Percentiles rank a stretch among this genome's conserved stretches.
Conservation (phyloP, 2,888 invertebrate genomes). For the Mactromeris polynyma region DNA sequence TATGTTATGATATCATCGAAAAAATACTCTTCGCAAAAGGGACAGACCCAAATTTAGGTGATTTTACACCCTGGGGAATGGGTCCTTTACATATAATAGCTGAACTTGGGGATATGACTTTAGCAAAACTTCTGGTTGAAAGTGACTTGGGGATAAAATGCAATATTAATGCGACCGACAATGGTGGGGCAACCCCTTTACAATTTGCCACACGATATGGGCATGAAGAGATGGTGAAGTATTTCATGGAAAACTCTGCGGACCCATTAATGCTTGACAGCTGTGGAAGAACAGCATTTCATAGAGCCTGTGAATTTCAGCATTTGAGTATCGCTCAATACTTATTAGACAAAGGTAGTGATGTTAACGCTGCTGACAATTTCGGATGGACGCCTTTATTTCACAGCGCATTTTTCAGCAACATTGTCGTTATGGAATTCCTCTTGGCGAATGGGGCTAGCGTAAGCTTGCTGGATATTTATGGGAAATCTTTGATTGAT, state of each 20-base stretch:
- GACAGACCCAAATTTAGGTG: slow-evolving; percentile 54
- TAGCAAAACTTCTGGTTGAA: slow-evolving; percentile 47
- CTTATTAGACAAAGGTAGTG: slow-evolving; percentile 51
- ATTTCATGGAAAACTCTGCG: slow-evolving; percentile 49
- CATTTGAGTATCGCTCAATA: slow-evolving; percentile 45
- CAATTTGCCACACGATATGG: slow-evolving; percentile 60
- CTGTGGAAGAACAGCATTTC: slow-evolving; percentile 59
- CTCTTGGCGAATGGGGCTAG: slow-evolving; percentile 54
- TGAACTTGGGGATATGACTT: slow-evolving; percentile 34
- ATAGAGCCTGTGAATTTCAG: slow-evolving; percentile 59
- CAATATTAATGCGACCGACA: slow-evolving; percentile 55
- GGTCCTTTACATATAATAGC: slow-evolving; percentile 59
- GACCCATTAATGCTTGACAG: slow-evolving; percentile 47
- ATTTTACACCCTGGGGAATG: slow-evolving; percentile 44
- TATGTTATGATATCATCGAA: slow-evolving; percentile 37
- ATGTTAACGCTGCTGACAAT: slow-evolving; percentile 58
- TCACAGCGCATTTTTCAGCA: slow-evolving; percentile 59
- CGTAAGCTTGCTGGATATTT: slow-evolving; percentile 34
- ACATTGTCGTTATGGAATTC: slow-evolving; percentile 51
- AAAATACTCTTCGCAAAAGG: slow-evolving; percentile 44
- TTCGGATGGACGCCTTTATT: slow-evolving; percentile 65
- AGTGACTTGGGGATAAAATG: slow-evolving; percentile 21
- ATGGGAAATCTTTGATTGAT: slow-evolving; percentile 48
- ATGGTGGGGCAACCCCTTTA: slow-evolving; percentile 52
- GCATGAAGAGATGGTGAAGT: slow-evolving; percentile 51